phyloP scores from a whole-genome alignment of 2,113 vertebrate genomes.

The Clarias magur region DNA sequence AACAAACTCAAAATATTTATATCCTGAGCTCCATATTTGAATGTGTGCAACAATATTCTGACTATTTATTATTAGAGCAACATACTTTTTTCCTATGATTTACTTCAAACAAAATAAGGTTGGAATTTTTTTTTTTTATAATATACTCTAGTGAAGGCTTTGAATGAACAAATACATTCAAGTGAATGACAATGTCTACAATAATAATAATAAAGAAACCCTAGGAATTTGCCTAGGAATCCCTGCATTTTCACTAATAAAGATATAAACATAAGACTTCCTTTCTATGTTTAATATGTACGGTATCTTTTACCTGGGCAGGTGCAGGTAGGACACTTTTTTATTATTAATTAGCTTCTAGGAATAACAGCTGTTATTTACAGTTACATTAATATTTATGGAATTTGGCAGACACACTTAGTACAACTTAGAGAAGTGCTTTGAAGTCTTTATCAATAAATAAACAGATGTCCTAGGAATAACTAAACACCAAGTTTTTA shows the following conservation, averaged over 20 bases:
- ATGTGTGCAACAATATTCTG: neutral
- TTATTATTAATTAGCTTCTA: neutral
- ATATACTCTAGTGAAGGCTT: neutral
- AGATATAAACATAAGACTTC: too few species aligned
- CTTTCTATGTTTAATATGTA: neutral
- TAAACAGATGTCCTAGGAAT: neutral
- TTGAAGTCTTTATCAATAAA: neutral
- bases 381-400: neutral
- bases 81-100: neutral
- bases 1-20: neutral
- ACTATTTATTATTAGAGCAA: neutral
- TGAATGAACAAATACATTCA: neutral
- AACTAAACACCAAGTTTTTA: too few species aligned
- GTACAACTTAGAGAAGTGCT: neutral
- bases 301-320: neutral
- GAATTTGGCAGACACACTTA: neutral
- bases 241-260: neutral
- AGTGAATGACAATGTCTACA: neutral
- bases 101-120: neutral
- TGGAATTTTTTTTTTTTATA: too few species aligned
- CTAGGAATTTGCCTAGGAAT: neutral
- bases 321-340: neutral
- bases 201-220: neutral
- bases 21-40: neutral
- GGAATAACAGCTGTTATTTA: neutral